These are phyloP conservation scores for Agapornis canus DNA, from an alignment of 2,797 vertebrate genomes.

Conservation along the genomic window DNA sequence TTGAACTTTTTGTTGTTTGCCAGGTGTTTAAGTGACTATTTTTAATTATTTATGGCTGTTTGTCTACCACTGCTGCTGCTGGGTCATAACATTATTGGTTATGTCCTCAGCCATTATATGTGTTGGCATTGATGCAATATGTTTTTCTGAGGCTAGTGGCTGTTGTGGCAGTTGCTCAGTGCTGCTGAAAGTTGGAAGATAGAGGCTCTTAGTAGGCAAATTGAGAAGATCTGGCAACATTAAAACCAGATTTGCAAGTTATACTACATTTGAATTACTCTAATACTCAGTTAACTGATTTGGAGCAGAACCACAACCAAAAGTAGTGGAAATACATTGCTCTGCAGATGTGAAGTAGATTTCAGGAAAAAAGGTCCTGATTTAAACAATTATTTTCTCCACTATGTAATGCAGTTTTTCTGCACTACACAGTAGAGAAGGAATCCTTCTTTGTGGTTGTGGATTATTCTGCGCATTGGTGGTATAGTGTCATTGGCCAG, in stretches of 20 bases:
- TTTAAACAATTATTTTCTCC: background rate
- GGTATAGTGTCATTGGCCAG: background rate
- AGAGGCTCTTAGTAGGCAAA: background rate
- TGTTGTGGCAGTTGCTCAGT: background rate
- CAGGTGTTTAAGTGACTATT: background rate
- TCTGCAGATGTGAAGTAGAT: background rate
- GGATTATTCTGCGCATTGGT: background rate
- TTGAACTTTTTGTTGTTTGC: background rate
- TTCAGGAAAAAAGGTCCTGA: background rate
- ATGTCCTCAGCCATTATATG: background rate
- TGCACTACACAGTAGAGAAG: background rate
- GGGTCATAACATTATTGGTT: background rate
- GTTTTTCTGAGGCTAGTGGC: background rate
- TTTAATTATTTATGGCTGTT: background rate
- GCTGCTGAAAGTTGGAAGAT: background rate
- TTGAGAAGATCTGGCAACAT: background rate
- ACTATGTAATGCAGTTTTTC: background rate
- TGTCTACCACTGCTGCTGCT: background rate
- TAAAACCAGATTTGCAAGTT: background rate
- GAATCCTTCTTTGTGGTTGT: too few relatives aligned
- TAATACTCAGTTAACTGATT: background rate
- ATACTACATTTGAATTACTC: background rate
- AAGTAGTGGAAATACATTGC: background rate
- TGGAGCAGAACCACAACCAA: background rate
- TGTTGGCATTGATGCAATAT: background rate